Percentiles rank a stretch among this genome's conserved stretches.
phyloP scores from a whole-genome alignment of 2,797 vertebrate genomes.

The Urosaurus nigricauda region DNA sequence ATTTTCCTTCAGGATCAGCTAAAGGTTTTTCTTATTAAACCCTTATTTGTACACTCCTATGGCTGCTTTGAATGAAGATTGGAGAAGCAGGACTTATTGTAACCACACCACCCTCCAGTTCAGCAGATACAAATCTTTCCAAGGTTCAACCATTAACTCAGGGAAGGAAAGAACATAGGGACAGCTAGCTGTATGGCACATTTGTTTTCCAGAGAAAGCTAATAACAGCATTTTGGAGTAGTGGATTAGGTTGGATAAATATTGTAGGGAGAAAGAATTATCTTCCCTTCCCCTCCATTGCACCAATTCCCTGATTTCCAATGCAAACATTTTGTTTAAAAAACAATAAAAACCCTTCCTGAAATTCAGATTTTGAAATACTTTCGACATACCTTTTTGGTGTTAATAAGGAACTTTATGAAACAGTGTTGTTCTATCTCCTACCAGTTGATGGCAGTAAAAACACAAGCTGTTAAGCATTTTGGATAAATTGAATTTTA shows the following conservation, averaged over 20 bases:
- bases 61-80: no score
- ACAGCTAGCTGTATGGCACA: neutral
- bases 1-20: no score
- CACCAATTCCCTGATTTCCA: neutral
- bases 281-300: no score
- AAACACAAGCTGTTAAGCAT: neutral
- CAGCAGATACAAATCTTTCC: neutral
- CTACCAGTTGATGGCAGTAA: conserved; percentile 65
- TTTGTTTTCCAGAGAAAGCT: no score
- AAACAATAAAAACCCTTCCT: neutral
- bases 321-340: neutral
- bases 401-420: neutral
- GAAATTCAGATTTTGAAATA: neutral
- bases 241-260: neutral
- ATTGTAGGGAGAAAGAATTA: neutral
- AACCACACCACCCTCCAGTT: no score
- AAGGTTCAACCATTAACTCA: neutral
- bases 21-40: no score
- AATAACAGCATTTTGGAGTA: neutral
- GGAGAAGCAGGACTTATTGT: no score
- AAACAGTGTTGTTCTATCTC: conserved; percentile 21
- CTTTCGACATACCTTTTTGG: neutral
- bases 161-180: neutral
- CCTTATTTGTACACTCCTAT: no score
- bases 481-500: accelerated